Conservation (phyloP, 1,140 invertebrate genomes). For the Sitophilus oryzae region DNA sequence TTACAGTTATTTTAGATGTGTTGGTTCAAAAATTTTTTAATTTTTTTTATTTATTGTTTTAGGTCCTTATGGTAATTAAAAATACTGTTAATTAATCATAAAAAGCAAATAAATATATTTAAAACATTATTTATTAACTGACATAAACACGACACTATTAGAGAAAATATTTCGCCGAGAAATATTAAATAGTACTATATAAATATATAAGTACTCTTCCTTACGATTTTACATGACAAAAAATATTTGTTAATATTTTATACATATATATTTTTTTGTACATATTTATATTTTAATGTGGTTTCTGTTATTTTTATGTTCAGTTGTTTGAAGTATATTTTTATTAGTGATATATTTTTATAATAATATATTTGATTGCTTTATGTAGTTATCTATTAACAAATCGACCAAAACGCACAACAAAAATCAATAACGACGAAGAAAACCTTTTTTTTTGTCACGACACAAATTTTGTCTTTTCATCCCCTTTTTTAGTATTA, state of each 20-base stretch:
- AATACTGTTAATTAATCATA: no score
- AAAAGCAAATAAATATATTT: no score
- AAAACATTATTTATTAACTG: no score
- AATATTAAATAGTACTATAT: no score
- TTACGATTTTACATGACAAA: neutral
- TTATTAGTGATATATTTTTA: slow-evolving; percentile 6
- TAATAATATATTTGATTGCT: slow-evolving; percentile 3
- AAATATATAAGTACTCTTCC: no score
- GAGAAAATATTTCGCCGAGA: no score
- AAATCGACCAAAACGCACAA: neutral
- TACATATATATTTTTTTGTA: slow-evolving; percentile 34
- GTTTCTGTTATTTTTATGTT: slow-evolving; percentile 25
- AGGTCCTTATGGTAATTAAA: no score
- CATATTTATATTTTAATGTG: slow-evolving; percentile 30
- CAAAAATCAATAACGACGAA: neutral
- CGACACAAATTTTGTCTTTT: neutral
- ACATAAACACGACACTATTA: no score
- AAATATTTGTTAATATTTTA: slow-evolving; percentile 24
- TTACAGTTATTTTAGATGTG: no score
- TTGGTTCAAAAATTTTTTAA: no score
- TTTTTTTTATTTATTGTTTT: no score
- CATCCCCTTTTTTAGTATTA: neutral
- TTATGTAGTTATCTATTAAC: slow-evolving; percentile 1
- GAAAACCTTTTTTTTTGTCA: neutral
- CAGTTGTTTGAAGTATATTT: slow-evolving; percentile 14